A percentile compares a stretch with the other conserved stretches of the same genome.
These are phyloP conservation scores for Dolichallabes microphthalmus DNA, from an alignment of 2,113 vertebrate genomes.

Conservation along the genomic window DNA sequence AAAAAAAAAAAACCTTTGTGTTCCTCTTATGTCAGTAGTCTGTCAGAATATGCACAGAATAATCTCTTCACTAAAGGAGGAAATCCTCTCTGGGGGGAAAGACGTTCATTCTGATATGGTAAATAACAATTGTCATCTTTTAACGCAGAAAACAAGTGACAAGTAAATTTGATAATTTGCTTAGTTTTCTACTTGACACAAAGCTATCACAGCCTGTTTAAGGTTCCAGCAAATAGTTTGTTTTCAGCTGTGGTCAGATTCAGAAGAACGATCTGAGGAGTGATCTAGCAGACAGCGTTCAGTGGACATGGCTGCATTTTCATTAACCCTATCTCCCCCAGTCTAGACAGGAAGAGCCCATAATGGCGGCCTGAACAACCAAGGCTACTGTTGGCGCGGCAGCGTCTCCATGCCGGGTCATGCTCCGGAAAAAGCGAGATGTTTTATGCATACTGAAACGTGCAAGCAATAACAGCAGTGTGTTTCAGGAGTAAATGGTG, in stretches of 20 bases:
- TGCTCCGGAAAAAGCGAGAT: neutral
- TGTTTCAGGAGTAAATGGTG: neutral
- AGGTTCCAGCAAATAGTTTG: neutral
- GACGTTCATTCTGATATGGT: too few species aligned
- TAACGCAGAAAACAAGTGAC: too few species aligned
- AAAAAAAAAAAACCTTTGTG: too few species aligned
- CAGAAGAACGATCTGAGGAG: slow-evolving; percentile 55
- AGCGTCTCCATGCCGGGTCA: slow-evolving; percentile 34
- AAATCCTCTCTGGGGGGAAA: too few species aligned
- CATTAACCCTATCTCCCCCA: slow-evolving; percentile 73
- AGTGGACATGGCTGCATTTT: slow-evolving; percentile 65
- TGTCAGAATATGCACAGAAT: too few species aligned
- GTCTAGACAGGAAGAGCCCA: slow-evolving; percentile 76
- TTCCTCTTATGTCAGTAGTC: too few species aligned
- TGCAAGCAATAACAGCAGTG: neutral
- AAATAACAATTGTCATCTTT: too few species aligned
- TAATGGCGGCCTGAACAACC: slow-evolving; percentile 56
- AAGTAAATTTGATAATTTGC: too few species aligned
- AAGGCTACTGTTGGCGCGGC: slow-evolving; percentile 55
- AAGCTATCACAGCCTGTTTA: neutral
- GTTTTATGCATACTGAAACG: neutral
- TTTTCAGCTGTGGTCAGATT: slow-evolving; percentile 22
- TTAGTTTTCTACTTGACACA: neutral
- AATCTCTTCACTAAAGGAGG: too few species aligned
- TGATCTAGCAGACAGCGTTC: slow-evolving; percentile 59